Evolutionary conservation across 2,113 vertebrate genomes (phyloP), one percentile per base, ranked within the genome.

Genomic region (Monarcha castaneiventris): DNA sequence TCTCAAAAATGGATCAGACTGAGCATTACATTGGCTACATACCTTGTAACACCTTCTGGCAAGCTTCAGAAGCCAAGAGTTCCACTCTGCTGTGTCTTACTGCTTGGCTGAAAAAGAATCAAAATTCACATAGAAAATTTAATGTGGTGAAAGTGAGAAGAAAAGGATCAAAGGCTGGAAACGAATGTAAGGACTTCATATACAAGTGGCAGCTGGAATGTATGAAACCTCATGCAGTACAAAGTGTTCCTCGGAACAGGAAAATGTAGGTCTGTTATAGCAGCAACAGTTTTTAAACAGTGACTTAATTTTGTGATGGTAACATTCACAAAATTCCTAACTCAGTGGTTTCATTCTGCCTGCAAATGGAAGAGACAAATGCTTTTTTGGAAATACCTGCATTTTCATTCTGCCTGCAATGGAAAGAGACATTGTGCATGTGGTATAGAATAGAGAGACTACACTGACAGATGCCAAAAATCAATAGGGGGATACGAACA

Each of bases 1-100:
- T 84, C 71, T 83, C 11, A 91, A 76, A 95, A 85, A 72, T 4
- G 32, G 52, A 90, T 89, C 41, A 94, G 92, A 72, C 68, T 59
- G 61, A 90, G 32, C 59, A 43, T 82, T 93, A 72, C 3, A 1
- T 67, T 94, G 83, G 68, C 94, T 72, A 32, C 90, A 71, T 89
- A 84, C 51, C 78, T 96, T 81, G 48, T 81, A 88, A 75, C 82
- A 69, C 93, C 87, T 93, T 94, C 88, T 94, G 92, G 91, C 69
- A 87, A 88, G 64, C 41, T 75, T 61, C 23, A 81, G 85, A 67
- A 96, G 91, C 90, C 83, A 96, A 81, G 64, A 84, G 67, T 89
- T 97, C 80, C 43, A 44, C 58, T 86, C 51, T 90, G 76, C 72
- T 4, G 0, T 84, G 64, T 77, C 85, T 90, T 90, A 78, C 37